A percentile compares a stretch with the other conserved stretches of the same genome.
Conservation (phyloP, 92 coral and sea anemone genomes). For the Micromussa lordhowensis region DNA sequence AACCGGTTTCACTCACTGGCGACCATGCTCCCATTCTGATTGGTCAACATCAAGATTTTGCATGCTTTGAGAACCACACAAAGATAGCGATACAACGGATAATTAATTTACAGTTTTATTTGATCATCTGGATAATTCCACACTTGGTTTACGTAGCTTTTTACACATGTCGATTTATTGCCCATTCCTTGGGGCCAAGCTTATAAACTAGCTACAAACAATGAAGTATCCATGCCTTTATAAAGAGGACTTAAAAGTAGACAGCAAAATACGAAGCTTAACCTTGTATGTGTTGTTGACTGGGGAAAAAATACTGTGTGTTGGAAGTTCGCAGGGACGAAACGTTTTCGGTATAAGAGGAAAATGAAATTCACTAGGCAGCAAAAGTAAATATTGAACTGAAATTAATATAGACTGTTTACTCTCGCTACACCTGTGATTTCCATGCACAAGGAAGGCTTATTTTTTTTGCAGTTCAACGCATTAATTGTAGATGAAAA, state of each 20-base stretch:
- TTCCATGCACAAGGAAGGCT: not conserved
- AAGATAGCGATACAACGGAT: not conserved
- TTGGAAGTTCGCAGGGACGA: no score
- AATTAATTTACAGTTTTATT: not conserved
- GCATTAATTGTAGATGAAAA: not conserved
- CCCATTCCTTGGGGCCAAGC: not conserved
- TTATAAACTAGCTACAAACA: not conserved
- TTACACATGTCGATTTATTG: not conserved
- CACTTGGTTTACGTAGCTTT: slow-evolving; percentile 3
- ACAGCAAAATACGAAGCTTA: not conserved
- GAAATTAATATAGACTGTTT: not conserved
- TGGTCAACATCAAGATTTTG: not conserved
- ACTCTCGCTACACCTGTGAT: not conserved
- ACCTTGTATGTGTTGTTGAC: no score
- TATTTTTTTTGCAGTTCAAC: no score
- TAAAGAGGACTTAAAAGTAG: not conserved
- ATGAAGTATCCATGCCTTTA: not conserved
- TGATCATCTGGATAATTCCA: slow-evolving; percentile 15
- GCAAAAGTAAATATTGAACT: not conserved
- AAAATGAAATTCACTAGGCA: not conserved
- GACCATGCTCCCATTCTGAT: not conserved
- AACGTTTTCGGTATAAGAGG: not conserved
- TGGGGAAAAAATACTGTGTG: no score
- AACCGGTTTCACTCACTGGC: not conserved
- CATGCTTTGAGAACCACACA: not conserved